Evolutionary conservation across 1,140 invertebrate genomes (phyloP), one percentile per base, ranked within the genome.

Genomic region (Pseudomyrmex dendroicus): DNA sequence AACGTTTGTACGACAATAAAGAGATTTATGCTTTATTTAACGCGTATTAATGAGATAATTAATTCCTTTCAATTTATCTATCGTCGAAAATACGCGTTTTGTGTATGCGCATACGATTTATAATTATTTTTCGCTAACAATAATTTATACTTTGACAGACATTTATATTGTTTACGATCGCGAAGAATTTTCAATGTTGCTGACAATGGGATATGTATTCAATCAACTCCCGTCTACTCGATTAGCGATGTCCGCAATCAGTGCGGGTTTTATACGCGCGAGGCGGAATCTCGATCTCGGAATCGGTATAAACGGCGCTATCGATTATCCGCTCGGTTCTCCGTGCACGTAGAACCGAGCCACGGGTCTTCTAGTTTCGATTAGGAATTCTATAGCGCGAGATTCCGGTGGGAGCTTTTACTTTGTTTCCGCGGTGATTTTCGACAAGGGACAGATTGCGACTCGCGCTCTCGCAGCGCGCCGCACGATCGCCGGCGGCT

Each of bases 341-440:
- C 62, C 52, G 82, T 13, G 73, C 73, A 77, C 73, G 82, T 78
- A 83, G 62, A 44, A 46, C 63, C 73, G 48, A 46, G 73, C 73
- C 20, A 59, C 63, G 63, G 63, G 35, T 35, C n/a, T 52, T 63
- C 50, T 76, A 77, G 82, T 76, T 83, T 83, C 82, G 82, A 83
- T 83, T 83, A 78, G 82, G 73, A 77, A 83, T 83, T 83, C 73
- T 68, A 68, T 78, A 66, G 82, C 15, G 54, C 56, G 62, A 78
- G 62, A 46, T 61, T 52, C 73, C 82, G 82, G 63, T 61, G 73
- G 54, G 82, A 78, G 82, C 63, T 83, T 83, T 78, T 67, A 77
- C 82, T 83, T 83, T 77, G 82, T 83, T 83, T 77, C 63, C 82
- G 82, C 82, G 82, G 73, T 83, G 82, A 83, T 83, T 83, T 83